Evolutionary conservation across 92 coral and sea anemone species (phyloP).

Genomic region (Micromussa lordhowensis): DNA sequence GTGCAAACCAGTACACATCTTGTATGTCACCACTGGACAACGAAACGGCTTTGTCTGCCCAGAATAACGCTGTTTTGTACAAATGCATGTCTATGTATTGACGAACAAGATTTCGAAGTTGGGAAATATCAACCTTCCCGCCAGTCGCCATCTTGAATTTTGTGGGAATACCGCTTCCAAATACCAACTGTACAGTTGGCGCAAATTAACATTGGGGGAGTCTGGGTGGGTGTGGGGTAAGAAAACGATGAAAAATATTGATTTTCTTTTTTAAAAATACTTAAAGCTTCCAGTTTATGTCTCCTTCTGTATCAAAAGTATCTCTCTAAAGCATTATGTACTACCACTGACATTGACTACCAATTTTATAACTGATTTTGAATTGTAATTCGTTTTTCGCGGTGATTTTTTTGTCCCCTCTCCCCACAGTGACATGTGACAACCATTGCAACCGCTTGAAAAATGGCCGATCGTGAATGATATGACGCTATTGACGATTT

Average conservation of each 20-base stretch:
- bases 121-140: slow-evolving; percentile 99
- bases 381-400: neutral
- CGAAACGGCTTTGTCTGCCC: slow-evolving; percentile 99
- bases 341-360: neutral
- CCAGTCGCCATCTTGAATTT: slow-evolving; percentile 95
- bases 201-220: neutral
- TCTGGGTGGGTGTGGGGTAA: slow-evolving; percentile 42
- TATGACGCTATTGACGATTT: neutral
- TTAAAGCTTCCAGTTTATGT: neutral
- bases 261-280: neutral
- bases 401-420: slow-evolving; percentile 2
- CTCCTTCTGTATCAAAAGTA: neutral
- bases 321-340: neutral
- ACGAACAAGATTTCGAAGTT: slow-evolving; percentile 97
- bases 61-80: slow-evolving; percentile 96
- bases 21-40: slow-evolving; percentile 92
- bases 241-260: neutral
- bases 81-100: slow-evolving; percentile 93
- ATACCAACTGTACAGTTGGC: slow-evolving; percentile 11
- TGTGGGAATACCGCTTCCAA: slow-evolving; percentile 66
- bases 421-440: slow-evolving; percentile 5
- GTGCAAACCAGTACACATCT: slow-evolving; percentile 98
- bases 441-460: neutral
- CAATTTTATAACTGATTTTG: neutral
- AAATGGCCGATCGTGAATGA: slow-evolving; percentile 39